phyloP scores from a whole-genome alignment of 1,140 invertebrate species.

The Physella acuta region DNA sequence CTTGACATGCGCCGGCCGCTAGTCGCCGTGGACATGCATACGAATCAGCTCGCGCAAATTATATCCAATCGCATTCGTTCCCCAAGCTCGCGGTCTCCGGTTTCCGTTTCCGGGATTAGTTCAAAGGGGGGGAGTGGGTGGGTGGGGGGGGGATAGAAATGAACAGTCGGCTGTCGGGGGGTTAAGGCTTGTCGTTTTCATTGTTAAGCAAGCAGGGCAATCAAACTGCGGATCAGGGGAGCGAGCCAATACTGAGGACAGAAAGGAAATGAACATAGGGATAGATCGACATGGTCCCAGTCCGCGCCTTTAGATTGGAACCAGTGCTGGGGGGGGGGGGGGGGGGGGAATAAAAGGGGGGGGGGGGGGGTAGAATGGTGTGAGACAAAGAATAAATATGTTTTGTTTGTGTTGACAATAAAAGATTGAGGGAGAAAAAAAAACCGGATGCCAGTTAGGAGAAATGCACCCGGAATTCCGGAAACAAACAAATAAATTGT shows the following conservation, averaged over 20 bases:
- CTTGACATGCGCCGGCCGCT: neutral
- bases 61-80: conserved; percentile 21
- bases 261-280: conserved; percentile 12
- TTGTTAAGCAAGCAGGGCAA: conserved; percentile 4
- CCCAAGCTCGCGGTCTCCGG: neutral
- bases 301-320: neutral
- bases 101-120: conserved; percentile 22
- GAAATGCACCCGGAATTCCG: no score
- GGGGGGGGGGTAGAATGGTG: no score
- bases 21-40: conserved; percentile 22
- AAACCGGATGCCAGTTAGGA: no score
- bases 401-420: no score
- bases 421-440: no score
- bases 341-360: neutral
- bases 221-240: neutral
- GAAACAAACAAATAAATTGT: no score
- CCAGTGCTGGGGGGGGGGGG: neutral
- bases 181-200: conserved; percentile 9
- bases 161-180: conserved; percentile 15
- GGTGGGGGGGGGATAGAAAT: conserved; percentile 21
- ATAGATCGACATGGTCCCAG: conserved; percentile 4
- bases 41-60: conserved; percentile 25
- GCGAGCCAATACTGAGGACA: conserved; percentile 1
- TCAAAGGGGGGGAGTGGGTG: no score
- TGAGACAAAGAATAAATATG: no score